A percentile compares a stretch with the other conserved stretches of the same genome.
Evolutionary conservation across 2,113 vertebrate species (phyloP).

Genomic region (Cyrtonyx montezumae): DNA sequence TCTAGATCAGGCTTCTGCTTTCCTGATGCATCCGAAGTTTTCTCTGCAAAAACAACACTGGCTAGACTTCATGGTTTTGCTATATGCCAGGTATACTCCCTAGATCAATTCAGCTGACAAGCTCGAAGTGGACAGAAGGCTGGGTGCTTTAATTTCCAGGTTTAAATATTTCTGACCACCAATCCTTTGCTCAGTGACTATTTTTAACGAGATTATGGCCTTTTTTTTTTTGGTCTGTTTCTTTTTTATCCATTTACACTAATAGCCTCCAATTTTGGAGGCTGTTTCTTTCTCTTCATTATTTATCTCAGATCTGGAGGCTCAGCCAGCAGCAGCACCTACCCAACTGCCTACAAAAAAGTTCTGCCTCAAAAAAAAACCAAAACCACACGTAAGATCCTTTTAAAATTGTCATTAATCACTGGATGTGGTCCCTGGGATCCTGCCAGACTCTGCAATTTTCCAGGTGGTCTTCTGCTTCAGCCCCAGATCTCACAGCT

Average conservation of each 20-base stretch:
- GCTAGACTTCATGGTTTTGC: background rate
- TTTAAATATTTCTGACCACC: background rate
- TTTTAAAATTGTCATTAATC: constrained; percentile 50
- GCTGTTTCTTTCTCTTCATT: background rate
- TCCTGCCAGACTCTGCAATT: background rate
- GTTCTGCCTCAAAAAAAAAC: background rate
- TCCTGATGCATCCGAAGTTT: background rate
- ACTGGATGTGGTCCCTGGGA: constrained; percentile 23
- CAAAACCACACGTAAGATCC: constrained; percentile 8
- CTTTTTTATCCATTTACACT: background rate
- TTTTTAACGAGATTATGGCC: background rate
- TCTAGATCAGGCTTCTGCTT: background rate
- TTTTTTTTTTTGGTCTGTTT: background rate
- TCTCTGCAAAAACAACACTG: background rate
- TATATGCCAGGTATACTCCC: background rate
- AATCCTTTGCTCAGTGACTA: background rate
- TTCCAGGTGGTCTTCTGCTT: constrained; percentile 39
- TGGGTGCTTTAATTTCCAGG: background rate
- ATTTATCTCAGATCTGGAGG: background rate
- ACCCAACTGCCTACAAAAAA: background rate
- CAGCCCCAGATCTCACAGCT: background rate
- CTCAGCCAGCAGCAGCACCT: constrained; percentile 11
- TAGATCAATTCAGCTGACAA: background rate
- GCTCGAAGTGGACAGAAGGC: background rate
- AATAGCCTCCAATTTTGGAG: background rate